Conservation (phyloP, 2,797 vertebrate genomes). For the Lates japonicus region DNA sequence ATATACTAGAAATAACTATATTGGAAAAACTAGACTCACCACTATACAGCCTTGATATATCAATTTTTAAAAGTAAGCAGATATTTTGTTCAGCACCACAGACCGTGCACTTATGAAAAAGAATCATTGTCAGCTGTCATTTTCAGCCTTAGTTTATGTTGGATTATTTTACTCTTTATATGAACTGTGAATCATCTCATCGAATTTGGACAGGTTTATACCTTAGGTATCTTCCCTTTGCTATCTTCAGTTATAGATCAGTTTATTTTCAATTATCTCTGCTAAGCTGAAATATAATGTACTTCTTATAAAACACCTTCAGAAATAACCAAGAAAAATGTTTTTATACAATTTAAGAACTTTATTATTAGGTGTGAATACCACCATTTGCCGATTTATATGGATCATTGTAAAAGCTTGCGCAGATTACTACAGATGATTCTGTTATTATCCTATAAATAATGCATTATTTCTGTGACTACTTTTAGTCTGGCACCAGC, state of each 20-base stretch:
- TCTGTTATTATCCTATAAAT: not conserved
- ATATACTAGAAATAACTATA: conserved; percentile 3
- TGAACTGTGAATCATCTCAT: not conserved
- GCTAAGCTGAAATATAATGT: not conserved
- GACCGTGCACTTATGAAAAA: not conserved
- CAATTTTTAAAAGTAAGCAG: not conserved
- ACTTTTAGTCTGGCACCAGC: not conserved
- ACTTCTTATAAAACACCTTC: not conserved
- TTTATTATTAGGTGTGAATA: not conserved
- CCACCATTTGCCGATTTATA: not conserved
- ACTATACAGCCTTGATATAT: conserved; percentile 3
- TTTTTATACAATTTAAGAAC: not conserved
- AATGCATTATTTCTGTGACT: not conserved
- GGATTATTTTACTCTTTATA: conserved; percentile 1
- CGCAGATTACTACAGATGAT: conserved; percentile 8
- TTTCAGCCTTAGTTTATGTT: not conserved
- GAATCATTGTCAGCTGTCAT: not conserved
- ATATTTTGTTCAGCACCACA: not conserved
- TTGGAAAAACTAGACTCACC: not conserved
- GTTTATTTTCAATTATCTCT: not conserved
- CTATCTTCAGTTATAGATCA: not conserved
- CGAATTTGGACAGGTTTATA: not conserved
- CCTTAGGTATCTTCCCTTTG: not conserved
- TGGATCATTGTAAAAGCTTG: conserved; percentile 1
- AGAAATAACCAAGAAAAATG: not conserved